Base-by-base conservation (phyloP, 1,140 invertebrate species). In the Subanguina moxae region DNA sequence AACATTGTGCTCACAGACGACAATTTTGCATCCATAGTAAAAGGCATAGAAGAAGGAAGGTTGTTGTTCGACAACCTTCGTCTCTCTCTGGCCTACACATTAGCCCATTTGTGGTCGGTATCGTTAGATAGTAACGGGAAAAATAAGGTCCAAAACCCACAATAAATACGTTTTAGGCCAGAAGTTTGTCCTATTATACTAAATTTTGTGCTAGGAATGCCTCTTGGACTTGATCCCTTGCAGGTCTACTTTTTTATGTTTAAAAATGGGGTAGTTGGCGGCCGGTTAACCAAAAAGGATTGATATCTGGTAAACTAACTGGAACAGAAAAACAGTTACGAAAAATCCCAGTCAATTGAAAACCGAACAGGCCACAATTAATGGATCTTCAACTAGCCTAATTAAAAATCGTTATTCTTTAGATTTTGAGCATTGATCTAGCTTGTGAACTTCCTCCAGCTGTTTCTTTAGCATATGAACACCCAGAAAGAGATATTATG, bases 1-100 rank as follows among this genome's bases (percentile, higher is more conserved):
- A 88, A 89, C 75, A 88, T 89, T 77, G 88, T 89, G 75, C 78
- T 89, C 58, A 82, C 88, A 70, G 88, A 89, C 72, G 88, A 89
- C 77, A 89, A 89, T 76, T 89, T 89, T 80, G 86, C 88, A 1
- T 88, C 88, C 8, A 89, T 89, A 74, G 88, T 89, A 8, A 86
- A 84, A 30, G 88, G 87, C 23, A 87, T 89, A 67, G 88, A 89
- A 76, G 76, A 77, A 43, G 76, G 76, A 7, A 65, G 76, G 19
- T 58, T 80, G n/a, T 64, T 77, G 30, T 77, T 77, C 42, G 77
- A 77, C 52, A 77, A 77, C 45, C 57, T 80, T 46, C 48, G 62
- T 46, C 69, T 70, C 32, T 74, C 79, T 23, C 74, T 80, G 61
- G 79, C 78, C 8, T 78, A 81, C 67, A 77, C 77, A 15, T 45